A percentile compares a stretch with the other conserved stretches of the same genome.
Conservation (phyloP, 1,140 invertebrate species). For the Drosophila busckii region DNA sequence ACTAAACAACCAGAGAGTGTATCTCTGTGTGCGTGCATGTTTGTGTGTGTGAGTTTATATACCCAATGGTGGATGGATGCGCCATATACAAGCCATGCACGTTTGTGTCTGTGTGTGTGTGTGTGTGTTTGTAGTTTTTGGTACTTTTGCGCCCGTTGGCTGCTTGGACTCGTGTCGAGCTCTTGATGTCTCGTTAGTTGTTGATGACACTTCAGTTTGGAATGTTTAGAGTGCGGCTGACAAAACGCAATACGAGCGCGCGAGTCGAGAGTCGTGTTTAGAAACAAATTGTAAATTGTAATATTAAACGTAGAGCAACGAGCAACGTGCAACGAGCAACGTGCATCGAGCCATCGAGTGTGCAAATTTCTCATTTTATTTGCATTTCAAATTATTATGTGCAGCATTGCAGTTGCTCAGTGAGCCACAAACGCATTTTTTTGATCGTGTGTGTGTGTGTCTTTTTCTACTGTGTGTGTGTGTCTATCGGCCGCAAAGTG, state of each 20-base stretch:
- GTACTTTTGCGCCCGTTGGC: slow-evolving; percentile 71
- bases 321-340: too few relatives aligned
- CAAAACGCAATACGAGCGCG: slow-evolving; percentile 12
- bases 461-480: slow-evolving; percentile 17
- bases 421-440: neutral
- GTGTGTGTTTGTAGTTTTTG: slow-evolving; percentile 42
- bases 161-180: slow-evolving; percentile 77
- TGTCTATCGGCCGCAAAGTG: slow-evolving; percentile 61
- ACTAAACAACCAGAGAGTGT: slow-evolving; percentile 59
- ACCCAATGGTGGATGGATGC: slow-evolving; percentile 67
- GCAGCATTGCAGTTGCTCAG: neutral
- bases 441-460: neutral
- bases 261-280: slow-evolving; percentile 8
- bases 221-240: slow-evolving; percentile 74
- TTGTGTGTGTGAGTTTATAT: slow-evolving; percentile 28
- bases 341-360: too few relatives aligned
- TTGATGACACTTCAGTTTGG: slow-evolving; percentile 79
- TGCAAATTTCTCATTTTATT: neutral
- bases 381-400: neutral
- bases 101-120: slow-evolving; percentile 1
- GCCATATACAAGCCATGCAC: slow-evolving; percentile 35
- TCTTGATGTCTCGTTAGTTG: slow-evolving; percentile 79
- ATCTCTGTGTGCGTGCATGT: slow-evolving; percentile 6
- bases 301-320: neutral
- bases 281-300: neutral